phyloP scores from a whole-genome alignment of 2,113 vertebrate species.

The Pseudorectes ferrugineus region DNA sequence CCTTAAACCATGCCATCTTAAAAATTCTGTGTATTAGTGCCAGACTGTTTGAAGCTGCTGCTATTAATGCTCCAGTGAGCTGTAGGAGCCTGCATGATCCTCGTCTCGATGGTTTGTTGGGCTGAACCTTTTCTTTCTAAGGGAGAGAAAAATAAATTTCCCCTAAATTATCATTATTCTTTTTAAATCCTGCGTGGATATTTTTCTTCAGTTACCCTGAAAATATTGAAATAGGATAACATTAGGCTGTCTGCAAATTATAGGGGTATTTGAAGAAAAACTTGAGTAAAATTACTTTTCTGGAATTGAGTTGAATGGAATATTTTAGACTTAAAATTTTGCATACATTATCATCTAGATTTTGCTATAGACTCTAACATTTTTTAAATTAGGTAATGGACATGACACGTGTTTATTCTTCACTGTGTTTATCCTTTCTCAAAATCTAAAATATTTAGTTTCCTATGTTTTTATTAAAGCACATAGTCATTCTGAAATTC shows the following conservation, averaged over 20 bases:
- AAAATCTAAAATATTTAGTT: not conserved
- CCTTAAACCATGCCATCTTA: not conserved
- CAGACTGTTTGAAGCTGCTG: constrained; percentile 17
- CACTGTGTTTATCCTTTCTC: not conserved
- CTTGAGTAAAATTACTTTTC: constrained; percentile 15
- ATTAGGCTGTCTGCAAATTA: not conserved
- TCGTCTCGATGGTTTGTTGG: not conserved
- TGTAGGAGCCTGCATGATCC: not conserved
- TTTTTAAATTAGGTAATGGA: not conserved
- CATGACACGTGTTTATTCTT: not conserved
- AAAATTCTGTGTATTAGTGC: not conserved
- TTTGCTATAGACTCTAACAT: not conserved
- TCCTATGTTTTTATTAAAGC: not conserved
- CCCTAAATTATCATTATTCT: not conserved
- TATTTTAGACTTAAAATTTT: constrained; percentile 15
- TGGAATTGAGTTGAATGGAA: constrained; percentile 22
- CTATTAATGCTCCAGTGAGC: not conserved
- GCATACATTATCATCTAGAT: constrained; percentile 30
- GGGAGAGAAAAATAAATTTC: not conserved
- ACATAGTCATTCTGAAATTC: not conserved
- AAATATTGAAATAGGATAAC: not conserved
- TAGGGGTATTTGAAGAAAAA: not conserved
- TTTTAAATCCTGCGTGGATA: not conserved
- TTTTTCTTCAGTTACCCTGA: not conserved
- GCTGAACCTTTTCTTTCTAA: not conserved